phyloP scores from a whole-genome alignment of 1,140 invertebrate genomes.

The Trichomalopsis sarcophagae region DNA sequence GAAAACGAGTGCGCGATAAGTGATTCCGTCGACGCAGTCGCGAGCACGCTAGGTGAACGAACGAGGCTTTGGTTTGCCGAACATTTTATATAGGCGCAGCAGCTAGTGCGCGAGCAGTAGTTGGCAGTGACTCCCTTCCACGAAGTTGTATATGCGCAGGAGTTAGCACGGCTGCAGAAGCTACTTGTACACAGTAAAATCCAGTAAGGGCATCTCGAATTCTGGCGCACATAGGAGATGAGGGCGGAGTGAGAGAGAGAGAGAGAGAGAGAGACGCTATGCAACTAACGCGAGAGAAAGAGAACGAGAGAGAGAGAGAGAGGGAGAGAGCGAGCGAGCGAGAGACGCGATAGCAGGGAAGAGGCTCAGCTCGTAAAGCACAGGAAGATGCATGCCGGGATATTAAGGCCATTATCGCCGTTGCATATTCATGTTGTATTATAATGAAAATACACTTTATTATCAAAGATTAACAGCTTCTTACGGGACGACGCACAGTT shows the following conservation, averaged over 20 bases:
- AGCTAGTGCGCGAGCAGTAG: not conserved
- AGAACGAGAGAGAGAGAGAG: not conserved
- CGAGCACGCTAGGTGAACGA: conserved; percentile 8
- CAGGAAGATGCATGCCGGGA: conserved; percentile 75
- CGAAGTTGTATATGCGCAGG: not conserved
- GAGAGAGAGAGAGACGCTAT: not conserved
- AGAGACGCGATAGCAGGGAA: conserved; percentile 21
- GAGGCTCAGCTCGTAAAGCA: conserved; percentile 75
- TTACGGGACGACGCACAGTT: conserved; percentile 71
- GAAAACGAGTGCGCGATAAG: conserved; percentile 15
- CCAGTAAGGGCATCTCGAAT: conserved; percentile 73
- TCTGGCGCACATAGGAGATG: conserved; percentile 59
- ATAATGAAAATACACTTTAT: conserved; percentile 77
- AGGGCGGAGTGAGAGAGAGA: not conserved
- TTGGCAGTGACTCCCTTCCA: not conserved
- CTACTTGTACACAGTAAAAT: conserved; percentile 65
- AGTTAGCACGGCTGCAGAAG: conserved; percentile 54
- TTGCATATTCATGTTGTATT: conserved; percentile 77
- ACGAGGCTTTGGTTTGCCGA: conserved; percentile 26
- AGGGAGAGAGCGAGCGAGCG: not conserved
- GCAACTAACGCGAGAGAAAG: not conserved
- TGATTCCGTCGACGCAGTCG: conserved; percentile 18
- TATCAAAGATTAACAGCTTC: conserved; percentile 77
- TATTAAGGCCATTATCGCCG: conserved; percentile 76
- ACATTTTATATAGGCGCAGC: conserved; percentile 18